phyloP scores from a whole-genome alignment of 2,113 vertebrate species.

The Falco punctatus region DNA sequence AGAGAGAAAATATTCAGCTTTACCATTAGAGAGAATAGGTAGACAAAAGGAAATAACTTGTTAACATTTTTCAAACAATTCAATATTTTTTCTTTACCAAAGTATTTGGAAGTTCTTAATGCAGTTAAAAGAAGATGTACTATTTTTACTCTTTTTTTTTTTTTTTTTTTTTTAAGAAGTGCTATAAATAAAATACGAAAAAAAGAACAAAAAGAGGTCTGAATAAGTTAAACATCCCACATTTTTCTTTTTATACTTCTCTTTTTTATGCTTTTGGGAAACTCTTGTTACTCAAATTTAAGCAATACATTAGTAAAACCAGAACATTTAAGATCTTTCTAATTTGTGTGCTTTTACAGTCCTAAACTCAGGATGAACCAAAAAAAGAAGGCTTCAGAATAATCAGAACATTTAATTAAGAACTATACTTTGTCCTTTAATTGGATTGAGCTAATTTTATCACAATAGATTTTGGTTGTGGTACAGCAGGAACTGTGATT shows the following conservation, averaged over 20 bases:
- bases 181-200: neutral
- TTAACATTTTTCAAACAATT: constrained; percentile 22
- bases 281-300: neutral
- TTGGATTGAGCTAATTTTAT: constrained; percentile 65
- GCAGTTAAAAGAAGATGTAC: neutral
- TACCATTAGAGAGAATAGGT: neutral
- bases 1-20: neutral
- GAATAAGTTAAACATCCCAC: constrained; percentile 45
- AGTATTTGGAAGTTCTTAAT: neutral
- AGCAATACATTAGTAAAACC: neutral
- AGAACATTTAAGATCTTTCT: neutral
- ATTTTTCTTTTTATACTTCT: constrained; percentile 20
- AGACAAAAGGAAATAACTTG: neutral
- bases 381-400: neutral
- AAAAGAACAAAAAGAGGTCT: neutral
- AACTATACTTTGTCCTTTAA: constrained; percentile 43
- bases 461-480: constrained; percentile 18
- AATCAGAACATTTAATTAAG: constrained; percentile 66
- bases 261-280: neutral
- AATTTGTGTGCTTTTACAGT: constrained; percentile 21
- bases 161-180: neutral
- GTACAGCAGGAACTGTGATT: neutral
- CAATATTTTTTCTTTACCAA: neutral
- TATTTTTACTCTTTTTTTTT: neutral
- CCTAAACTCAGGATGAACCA: constrained; percentile 45